Percentiles rank a stretch among this genome's conserved stretches.
Evolutionary conservation across 2,113 vertebrate genomes (phyloP).

Genomic region (Ageneiosus marmoratus): DNA sequence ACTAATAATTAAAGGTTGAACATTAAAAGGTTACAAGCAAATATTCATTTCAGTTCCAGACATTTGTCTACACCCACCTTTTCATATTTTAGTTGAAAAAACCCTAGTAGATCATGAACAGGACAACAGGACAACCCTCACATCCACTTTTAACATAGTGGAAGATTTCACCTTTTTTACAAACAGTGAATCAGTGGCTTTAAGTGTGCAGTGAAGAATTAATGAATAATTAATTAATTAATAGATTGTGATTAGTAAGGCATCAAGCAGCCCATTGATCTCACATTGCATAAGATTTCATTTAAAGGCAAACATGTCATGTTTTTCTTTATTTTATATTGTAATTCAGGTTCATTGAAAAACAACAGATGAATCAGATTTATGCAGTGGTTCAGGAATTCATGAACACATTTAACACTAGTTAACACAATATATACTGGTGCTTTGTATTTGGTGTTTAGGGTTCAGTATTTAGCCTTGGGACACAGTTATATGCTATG

Average conservation of each 20-base stretch:
- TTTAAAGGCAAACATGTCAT: background rate
- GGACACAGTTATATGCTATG: background rate
- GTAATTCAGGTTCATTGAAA: background rate
- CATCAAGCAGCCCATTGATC: background rate
- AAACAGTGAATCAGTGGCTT: background rate
- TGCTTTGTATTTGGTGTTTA: background rate
- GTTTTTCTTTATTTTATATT: background rate
- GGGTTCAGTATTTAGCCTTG: background rate
- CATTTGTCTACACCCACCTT: background rate
- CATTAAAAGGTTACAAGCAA: background rate
- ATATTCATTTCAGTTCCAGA: background rate
- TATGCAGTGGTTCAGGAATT: background rate
- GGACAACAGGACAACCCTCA: background rate
- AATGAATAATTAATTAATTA: background rate
- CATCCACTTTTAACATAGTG: background rate
- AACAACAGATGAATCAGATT: background rate
- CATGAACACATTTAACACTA: background rate
- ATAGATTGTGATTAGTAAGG: background rate
- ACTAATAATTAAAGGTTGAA: background rate
- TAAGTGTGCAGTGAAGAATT: background rate
- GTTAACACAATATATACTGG: background rate
- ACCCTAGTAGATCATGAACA: background rate
- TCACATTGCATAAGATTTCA: background rate
- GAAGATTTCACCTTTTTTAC: background rate
- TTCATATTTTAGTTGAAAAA: background rate